Evolutionary conservation across 2,113 vertebrate genomes (phyloP).

Genomic region (Felis chaus): DNA sequence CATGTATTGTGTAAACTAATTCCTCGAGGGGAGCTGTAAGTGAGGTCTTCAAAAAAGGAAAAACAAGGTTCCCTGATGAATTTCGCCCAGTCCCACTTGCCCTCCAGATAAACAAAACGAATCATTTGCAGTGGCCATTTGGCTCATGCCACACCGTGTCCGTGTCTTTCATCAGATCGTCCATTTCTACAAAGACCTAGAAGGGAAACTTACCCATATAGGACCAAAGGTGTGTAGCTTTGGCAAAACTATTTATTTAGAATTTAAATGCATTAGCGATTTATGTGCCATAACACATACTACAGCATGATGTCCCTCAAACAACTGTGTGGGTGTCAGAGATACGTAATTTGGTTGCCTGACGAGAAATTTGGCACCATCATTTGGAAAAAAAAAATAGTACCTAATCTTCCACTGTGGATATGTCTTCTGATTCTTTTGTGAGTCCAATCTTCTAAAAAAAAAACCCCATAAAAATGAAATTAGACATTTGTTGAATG

Average conservation of each 20-base stretch:
- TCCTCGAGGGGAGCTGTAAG: not conserved
- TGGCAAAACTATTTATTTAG: not conserved
- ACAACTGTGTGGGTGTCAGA: accelerated
- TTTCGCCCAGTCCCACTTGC: not conserved
- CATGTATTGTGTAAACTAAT: not conserved
- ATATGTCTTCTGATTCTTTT: not conserved
- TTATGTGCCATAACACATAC: accelerated
- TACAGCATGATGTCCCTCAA: accelerated
- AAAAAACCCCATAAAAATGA: not conserved
- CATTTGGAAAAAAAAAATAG: not conserved
- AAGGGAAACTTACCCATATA: not conserved
- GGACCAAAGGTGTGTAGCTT: accelerated
- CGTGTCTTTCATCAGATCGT: accelerated
- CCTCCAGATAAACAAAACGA: not conserved
- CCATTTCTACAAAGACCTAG: accelerated
- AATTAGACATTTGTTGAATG: not conserved
- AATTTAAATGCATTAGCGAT: not conserved
- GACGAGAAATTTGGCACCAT: not conserved
- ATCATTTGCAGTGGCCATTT: accelerated
- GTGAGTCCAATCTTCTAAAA: not conserved
- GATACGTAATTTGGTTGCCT: not conserved
- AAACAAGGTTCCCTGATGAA: not conserved
- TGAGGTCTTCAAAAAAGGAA: not conserved
- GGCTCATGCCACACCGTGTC: accelerated
- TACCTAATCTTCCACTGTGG: not conserved